Evolutionary conservation across 2,113 vertebrate genomes (phyloP).

Genomic region (Muntiacus reevesi): DNA sequence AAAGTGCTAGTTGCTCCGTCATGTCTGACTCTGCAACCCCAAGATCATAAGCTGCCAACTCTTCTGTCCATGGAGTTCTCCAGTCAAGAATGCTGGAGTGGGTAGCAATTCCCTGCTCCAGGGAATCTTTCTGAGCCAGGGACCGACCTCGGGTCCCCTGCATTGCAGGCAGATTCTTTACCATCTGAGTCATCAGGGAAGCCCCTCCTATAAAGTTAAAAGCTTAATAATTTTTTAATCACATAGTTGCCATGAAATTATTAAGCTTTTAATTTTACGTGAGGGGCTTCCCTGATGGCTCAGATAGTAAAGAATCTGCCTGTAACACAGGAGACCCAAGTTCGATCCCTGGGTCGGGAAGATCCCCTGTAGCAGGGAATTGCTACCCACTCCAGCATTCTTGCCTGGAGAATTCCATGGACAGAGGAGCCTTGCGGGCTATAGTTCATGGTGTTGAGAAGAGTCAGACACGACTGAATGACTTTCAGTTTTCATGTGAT

Average conservation of each 20-base stretch:
- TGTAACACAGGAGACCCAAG: neutral
- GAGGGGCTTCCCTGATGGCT: neutral
- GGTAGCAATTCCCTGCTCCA: neutral
- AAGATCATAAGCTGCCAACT: neutral
- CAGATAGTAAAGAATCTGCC: neutral
- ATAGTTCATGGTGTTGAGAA: neutral
- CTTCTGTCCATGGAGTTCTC: neutral
- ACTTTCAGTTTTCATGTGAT: neutral
- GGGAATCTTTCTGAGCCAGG: neutral
- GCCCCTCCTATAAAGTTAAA: neutral
- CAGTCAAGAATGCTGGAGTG: neutral
- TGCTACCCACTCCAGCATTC: neutral
- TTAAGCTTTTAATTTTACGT: neutral
- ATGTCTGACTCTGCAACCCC: neutral
- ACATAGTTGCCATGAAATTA: neutral
- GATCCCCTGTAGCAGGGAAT: neutral
- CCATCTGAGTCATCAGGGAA: too few relatives aligned
- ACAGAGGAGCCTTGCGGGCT: neutral
- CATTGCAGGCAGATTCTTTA: too few relatives aligned
- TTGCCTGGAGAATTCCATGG: neutral
- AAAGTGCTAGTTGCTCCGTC: neutral
- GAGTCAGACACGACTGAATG: neutral
- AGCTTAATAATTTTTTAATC: neutral
- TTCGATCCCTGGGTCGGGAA: neutral
- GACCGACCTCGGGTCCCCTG: rapidly evolving